A percentile compares a stretch with the other conserved stretches of the same genome.
These are phyloP conservation scores for Tenodera sinensis DNA, from an alignment of 2,888 invertebrate species.

Conservation along the genomic window DNA sequence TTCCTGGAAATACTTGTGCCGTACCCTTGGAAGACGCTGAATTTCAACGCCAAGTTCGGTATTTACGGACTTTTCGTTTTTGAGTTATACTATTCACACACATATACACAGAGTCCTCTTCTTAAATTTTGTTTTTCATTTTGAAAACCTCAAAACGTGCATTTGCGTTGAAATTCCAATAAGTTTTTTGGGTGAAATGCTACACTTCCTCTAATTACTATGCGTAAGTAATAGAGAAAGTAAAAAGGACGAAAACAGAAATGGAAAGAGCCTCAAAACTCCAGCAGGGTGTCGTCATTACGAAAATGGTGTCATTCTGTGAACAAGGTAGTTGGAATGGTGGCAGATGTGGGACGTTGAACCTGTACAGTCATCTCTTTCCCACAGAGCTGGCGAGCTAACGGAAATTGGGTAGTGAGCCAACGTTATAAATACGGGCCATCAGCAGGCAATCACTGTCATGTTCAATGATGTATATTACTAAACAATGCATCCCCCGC, in stretches of 20 bases:
- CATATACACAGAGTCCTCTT: too few relatives aligned
- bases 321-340: neutral
- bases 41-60: too few relatives aligned
- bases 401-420: neutral
- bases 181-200: too few relatives aligned
- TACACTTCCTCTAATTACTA: too few relatives aligned
- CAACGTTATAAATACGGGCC: neutral
- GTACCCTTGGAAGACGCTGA: too few relatives aligned
- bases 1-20: too few relatives aligned
- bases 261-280: neutral
- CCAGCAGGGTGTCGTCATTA: neutral
- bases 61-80: too few relatives aligned
- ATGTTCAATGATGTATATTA: neutral
- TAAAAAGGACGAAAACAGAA: neutral
- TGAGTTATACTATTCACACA: too few relatives aligned
- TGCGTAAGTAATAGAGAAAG: too few relatives aligned
- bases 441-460: neutral
- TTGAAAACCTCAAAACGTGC: too few relatives aligned
- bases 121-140: too few relatives aligned
- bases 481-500: neutral
- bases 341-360: neutral
- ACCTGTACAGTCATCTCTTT: neutral
- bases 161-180: too few relatives aligned
- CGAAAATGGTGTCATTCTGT: neutral
- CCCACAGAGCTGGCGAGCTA: neutral